A percentile compares a stretch with the other conserved stretches of the same genome.
Evolutionary conservation across 2,888 invertebrate species (phyloP).

Genomic region (Lingula anatina): DNA sequence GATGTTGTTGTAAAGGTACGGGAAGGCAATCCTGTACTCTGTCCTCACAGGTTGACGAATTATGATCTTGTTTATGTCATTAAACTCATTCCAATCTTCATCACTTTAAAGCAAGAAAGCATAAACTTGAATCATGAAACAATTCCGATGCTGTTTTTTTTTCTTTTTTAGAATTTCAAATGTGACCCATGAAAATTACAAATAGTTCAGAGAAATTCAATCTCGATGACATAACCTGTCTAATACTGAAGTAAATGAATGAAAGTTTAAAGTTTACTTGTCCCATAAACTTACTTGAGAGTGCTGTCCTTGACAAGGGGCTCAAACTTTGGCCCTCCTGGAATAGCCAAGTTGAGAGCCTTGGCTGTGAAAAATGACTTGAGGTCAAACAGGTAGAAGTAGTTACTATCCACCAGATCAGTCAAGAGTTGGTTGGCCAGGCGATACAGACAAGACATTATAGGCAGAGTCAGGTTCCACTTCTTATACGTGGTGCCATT

Average conservation of each 20-base stretch:
- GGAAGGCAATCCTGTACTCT: constrained; percentile 98
- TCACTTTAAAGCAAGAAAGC: constrained; percentile 62
- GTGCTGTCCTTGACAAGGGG: constrained; percentile 97
- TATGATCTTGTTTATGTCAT: constrained; percentile 99
- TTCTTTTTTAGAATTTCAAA: too few relatives aligned
- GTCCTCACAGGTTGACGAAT: constrained; percentile 97
- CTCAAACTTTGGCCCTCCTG: constrained; percentile 99
- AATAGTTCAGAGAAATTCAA: too few relatives aligned
- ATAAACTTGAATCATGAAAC: too few relatives aligned
- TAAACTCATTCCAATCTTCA: constrained; percentile 99
- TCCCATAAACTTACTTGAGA: constrained; percentile 80
- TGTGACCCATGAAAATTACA: too few relatives aligned
- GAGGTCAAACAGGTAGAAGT: constrained; percentile 97
- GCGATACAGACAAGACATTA: constrained; percentile 96
- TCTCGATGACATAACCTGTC: too few relatives aligned
- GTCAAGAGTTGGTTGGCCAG: constrained; percentile 96
- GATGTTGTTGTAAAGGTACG: constrained; percentile 97
- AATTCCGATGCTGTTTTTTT: too few relatives aligned
- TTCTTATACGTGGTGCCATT: constrained; percentile 96
- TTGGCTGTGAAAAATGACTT: constrained; percentile 99
- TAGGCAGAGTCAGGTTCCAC: constrained; percentile 93
- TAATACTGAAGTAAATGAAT: too few relatives aligned
- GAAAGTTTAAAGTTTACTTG: too few relatives aligned
- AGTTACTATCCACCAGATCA: constrained; percentile 96
- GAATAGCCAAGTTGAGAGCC: constrained; percentile 98